Base-by-base conservation (phyloP, 1,140 invertebrate genomes). In the Maconellicoccus hirsutus region DNA sequence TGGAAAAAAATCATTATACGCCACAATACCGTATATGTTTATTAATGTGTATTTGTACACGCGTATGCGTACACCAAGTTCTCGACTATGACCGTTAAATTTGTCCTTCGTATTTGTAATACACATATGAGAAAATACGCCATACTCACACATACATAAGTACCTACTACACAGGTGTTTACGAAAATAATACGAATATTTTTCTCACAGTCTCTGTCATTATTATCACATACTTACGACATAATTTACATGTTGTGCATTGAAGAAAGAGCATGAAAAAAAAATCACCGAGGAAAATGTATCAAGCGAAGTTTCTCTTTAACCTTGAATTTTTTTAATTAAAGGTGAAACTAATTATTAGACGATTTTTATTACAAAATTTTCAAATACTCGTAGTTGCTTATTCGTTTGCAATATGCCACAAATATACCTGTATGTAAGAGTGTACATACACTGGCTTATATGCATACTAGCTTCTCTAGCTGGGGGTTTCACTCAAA, bases 121-220 rank as follows among this genome's bases (percentile, higher is more conserved):
- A 38, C n/a, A 16, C 16, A 19, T 52, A 52, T 16, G 42, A 52
- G 42, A 8, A 52, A 8, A 16, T 19, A 52, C 12, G 12, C 4
- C 12, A 33, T 33, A 33, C 29, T 33, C 29, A 12, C 29, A 33
- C 29, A 6, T 6, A 33, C 3, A 12, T 33, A 33, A 6, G 29
- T 33, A 33, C 29, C 12, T n/a, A n/a, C n/a, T n/a, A n/a, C 29
- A 12, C 12, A 33, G 3, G 12, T 33, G 29, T 33, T 33, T 33
- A 59, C 52, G 21, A 59, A 59, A 59, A 59, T 59, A 59, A 59
- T 59, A 59, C 16, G 52, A 59, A 59, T 66, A 66, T 66, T 66
- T 66, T 66, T 66, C 61, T 66, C 61, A 66, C 61, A 66, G 61
- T 66, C 61, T 66, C 61, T 23, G 61, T 66, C 61, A 66, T 66